These are phyloP conservation scores for Nanger granti DNA, from an alignment of 2,113 vertebrate species.

Conservation along the genomic window DNA sequence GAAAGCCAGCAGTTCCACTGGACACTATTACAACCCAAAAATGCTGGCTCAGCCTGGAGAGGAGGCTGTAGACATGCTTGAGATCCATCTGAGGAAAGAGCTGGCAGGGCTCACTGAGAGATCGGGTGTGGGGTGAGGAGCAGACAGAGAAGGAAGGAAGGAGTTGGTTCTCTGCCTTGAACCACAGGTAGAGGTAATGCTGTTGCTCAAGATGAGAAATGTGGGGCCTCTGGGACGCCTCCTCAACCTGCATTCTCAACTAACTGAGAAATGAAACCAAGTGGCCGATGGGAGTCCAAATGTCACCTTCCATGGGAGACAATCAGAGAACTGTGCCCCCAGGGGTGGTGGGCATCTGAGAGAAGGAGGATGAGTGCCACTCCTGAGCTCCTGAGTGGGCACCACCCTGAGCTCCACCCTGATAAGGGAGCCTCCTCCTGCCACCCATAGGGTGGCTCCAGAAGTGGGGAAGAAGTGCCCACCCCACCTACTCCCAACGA, in stretches of 20 bases:
- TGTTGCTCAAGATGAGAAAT: neutral
- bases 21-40: neutral
- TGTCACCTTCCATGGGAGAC: neutral
- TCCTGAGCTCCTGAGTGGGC: neutral
- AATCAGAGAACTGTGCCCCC: neutral
- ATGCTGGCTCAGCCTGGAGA: neutral
- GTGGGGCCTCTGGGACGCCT: rapidly evolving
- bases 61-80: rapidly evolving
- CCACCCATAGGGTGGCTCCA: too few species aligned
- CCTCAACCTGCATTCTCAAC: neutral
- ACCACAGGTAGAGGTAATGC: too few species aligned
- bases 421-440: neutral
- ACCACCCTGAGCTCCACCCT: neutral
- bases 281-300: neutral
- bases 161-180: neutral
- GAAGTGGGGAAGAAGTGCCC: neutral
- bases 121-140: rapidly evolving
- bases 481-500: rapidly evolving
- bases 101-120: neutral
- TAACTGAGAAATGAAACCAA: neutral
- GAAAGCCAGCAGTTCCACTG: neutral
- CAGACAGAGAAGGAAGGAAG: neutral
- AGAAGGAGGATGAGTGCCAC: neutral
- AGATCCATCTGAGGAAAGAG: too few species aligned
- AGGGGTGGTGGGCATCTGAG: neutral